Evolutionary conservation across 1,140 invertebrate species (phyloP), one percentile per base, ranked within the genome.

Genomic region (Drosophila nigromelanica): DNA sequence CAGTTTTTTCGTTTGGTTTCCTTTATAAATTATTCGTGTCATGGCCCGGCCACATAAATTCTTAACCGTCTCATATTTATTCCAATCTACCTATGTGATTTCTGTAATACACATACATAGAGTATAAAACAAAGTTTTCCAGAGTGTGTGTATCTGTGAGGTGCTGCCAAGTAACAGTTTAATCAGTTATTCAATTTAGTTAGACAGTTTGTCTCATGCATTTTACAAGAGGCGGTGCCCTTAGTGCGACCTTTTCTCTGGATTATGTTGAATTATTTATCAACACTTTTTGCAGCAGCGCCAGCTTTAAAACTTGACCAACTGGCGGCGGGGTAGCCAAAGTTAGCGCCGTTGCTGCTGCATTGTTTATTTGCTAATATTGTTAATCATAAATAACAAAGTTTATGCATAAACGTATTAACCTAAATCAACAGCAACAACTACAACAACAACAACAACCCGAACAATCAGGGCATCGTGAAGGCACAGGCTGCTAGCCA

Each of bases 131-230:
- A 35, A 60, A 48, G 18, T 33, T 33, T 8, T 47, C 37, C 51
- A 59, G 18, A 37, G 21, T 27, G 21, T 12, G 18, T 24, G n/a
- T 15, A 2, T 4, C n/a, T 10, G 48, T 33, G 3, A 5, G 27
- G 14, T 6, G 18, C 45, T 64, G 60, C 48, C 73, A 64, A 78
- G 78, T 75, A 75, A 78, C 78, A 77, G 82, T 87, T 86, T 81
- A 81, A 86, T 87, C 82, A 87, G 86, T 87, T 87, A 87, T 87
- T 87, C 83, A 87, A 87, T 87, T 89, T 87, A 79, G 82, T 87
- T 87, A 80, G 79, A 87, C 82, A 87, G 64, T 73, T 87, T 79
- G 83, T 56, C 83, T 87, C 78, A 87, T 87, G 78, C 83, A 87
- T 87, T 76, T 87, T 87, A 52, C 62, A 87, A 43, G 59, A 82